A percentile compares a stretch with the other conserved stretches of the same genome.
Conservation (phyloP, 2,797 vertebrate genomes). For the Chiloscyllium punctatum region DNA sequence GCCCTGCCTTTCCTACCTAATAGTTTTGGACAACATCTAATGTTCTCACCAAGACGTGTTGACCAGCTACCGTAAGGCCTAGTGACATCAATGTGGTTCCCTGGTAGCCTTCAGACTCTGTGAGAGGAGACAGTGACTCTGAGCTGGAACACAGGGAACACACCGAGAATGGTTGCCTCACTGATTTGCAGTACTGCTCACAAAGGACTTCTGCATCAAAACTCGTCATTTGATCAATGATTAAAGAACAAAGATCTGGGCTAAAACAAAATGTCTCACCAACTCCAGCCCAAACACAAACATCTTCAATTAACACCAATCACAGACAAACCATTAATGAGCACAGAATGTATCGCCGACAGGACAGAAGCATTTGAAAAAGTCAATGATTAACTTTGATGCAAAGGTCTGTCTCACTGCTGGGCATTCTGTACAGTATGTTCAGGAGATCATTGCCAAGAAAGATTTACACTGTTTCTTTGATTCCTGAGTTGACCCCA, state of each 20-base stretch:
- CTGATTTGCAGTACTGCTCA: neutral
- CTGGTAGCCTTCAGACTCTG: neutral
- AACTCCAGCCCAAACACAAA: neutral
- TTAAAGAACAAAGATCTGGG: neutral
- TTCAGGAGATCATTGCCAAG: neutral
- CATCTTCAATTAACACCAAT: neutral
- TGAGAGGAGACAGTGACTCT: neutral
- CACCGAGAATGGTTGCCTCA: neutral
- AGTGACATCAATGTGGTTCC: neutral
- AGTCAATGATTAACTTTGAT: neutral
- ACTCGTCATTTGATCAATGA: neutral
- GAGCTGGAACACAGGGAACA: neutral
- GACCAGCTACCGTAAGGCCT: neutral
- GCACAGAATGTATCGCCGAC: constrained; percentile 4
- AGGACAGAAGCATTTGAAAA: neutral
- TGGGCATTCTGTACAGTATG: neutral
- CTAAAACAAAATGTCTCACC: neutral
- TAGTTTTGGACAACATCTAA: neutral
- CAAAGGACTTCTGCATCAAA: neutral
- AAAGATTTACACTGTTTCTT: neutral
- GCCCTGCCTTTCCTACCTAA: neutral
- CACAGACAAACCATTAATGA: neutral
- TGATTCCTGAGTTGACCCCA: neutral
- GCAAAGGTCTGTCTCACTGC: neutral
- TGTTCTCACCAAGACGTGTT: neutral